Conservation (phyloP, 2,113 vertebrate species). For the Equus przewalskii region DNA sequence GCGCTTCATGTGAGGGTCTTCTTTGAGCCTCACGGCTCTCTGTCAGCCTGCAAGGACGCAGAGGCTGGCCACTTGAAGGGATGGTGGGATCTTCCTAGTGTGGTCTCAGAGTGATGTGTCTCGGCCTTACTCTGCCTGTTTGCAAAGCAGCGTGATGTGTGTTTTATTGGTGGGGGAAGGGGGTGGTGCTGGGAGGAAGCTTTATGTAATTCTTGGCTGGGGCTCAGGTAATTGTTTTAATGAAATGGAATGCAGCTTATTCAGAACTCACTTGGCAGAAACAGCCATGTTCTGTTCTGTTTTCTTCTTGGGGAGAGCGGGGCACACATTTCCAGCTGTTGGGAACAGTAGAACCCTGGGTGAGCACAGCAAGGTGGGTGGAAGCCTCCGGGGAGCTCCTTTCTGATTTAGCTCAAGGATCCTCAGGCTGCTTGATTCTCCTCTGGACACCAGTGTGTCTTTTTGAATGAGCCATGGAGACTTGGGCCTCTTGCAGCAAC, state of each 20-base stretch:
- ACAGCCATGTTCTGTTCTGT: constrained; percentile 73
- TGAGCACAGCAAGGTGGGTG: constrained; percentile 17
- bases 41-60: rapidly evolving
- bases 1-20: not conserved
- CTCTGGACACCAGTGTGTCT: not conserved
- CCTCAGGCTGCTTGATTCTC: not conserved
- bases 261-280: constrained; percentile 87
- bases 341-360: not conserved
- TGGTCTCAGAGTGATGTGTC: not conserved
- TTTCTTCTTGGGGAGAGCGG: not conserved
- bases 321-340: constrained; percentile 69
- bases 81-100: rapidly evolving
- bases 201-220: constrained; percentile 91
- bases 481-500: not conserved
- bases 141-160: constrained; percentile 60
- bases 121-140: not conserved
- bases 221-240: constrained; percentile 91
- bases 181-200: constrained; percentile 88
- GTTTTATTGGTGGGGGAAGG: constrained; percentile 58
- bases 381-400: not conserved
- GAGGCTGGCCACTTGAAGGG: rapidly evolving
- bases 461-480: not conserved
- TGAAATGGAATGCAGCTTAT: constrained; percentile 90
- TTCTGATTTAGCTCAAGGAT: not conserved
- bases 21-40: not conserved